phyloP scores from a whole-genome alignment of 2,888 invertebrate species.

The Hipparchia sbordonii region DNA sequence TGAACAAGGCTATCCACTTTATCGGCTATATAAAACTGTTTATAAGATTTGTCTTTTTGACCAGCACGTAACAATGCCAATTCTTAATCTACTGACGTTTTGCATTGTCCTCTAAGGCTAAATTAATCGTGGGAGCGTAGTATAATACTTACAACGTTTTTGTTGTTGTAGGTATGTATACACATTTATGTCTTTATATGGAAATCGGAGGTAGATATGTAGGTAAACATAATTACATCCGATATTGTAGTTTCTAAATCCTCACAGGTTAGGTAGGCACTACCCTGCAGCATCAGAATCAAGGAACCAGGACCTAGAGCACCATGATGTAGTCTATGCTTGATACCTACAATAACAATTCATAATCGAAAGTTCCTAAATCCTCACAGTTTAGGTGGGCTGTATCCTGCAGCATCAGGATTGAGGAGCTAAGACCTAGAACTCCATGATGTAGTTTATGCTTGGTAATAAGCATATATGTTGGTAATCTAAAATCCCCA shows the following conservation, averaged over 20 bases:
- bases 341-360: too few species aligned
- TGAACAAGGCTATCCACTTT: neutral
- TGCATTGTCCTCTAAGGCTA: conserved; percentile 40
- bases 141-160: conserved; percentile 20
- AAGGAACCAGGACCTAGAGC: too few species aligned
- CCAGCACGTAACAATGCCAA: conserved; percentile 43
- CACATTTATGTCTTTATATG: neutral
- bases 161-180: neutral
- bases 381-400: too few species aligned
- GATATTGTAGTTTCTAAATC: neutral
- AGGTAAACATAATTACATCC: neutral
- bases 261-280: too few species aligned
- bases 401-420: too few species aligned
- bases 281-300: too few species aligned
- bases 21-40: conserved; percentile 5
- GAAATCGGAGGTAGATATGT: neutral
- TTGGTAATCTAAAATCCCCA: too few species aligned
- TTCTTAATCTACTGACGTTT: conserved; percentile 40
- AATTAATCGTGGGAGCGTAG: conserved; percentile 42
- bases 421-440: too few species aligned
- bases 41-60: conserved; percentile 29
- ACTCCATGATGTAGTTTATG: too few species aligned
- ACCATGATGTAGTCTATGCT: too few species aligned
- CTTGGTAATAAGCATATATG: too few species aligned
- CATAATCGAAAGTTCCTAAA: too few species aligned